Evolutionary conservation across 2,797 vertebrate species (phyloP).

Genomic region (Neosilurus hyrtlii): DNA sequence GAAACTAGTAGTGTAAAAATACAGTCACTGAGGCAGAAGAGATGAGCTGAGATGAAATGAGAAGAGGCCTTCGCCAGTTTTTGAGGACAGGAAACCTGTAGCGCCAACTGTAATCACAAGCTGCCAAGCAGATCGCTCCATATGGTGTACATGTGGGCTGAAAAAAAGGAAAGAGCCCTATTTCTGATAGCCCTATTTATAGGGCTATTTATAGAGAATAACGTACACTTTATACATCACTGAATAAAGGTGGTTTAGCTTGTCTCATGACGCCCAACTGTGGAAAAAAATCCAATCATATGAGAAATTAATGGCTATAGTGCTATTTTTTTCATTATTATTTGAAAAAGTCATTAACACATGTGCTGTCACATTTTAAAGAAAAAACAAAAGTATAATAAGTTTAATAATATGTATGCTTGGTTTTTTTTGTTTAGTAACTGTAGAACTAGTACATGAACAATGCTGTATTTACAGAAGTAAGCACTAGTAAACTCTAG

Average conservation of each 20-base stretch:
- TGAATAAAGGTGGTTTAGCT: background rate
- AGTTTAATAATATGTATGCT: too few relatives aligned
- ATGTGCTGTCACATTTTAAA: too few relatives aligned
- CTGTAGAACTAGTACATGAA: background rate
- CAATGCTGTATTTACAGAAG: background rate
- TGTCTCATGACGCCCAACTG: background rate
- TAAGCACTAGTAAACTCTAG: background rate
- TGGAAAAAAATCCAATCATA: background rate
- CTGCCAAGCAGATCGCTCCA: slow-evolving; percentile 12
- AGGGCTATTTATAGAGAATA: background rate
- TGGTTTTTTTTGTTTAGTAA: too few relatives aligned
- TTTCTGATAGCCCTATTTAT: too few relatives aligned
- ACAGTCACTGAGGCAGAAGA: slow-evolving; percentile 14
- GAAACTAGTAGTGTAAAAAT: background rate
- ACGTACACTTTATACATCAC: background rate
- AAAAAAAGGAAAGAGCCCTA: background rate
- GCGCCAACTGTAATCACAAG: slow-evolving; percentile 21
- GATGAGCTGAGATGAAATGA: background rate
- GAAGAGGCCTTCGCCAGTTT: background rate
- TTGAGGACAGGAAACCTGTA: slow-evolving; percentile 25
- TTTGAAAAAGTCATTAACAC: background rate
- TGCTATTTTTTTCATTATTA: background rate
- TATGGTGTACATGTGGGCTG: slow-evolving; percentile 19
- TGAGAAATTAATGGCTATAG: background rate
- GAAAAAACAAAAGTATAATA: too few relatives aligned